These are phyloP conservation scores for Erpobdella octoculata DNA, from an alignment of 2,888 invertebrate genomes.

Conservation along the genomic window DNA sequence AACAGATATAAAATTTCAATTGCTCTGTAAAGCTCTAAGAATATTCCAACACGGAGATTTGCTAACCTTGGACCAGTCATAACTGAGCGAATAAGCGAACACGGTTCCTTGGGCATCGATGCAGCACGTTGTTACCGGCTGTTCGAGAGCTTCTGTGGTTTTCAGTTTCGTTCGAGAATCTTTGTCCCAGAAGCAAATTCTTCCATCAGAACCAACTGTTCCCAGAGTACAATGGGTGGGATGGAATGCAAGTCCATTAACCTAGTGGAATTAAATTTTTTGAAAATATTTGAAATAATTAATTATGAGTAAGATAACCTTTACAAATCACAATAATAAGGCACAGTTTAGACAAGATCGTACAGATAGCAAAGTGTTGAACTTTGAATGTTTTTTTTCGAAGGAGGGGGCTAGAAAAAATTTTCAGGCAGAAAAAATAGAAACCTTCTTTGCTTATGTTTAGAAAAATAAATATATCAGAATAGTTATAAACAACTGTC, in stretches of 20 bases:
- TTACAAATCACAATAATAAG: too few species aligned
- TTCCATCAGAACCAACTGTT: slow-evolving; percentile 91
- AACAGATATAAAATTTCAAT: background rate
- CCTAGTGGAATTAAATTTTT: slow-evolving; percentile 55
- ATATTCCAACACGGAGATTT: background rate
- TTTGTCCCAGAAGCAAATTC: slow-evolving; percentile 96
- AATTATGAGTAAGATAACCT: too few species aligned
- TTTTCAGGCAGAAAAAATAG: too few species aligned
- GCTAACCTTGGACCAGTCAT: slow-evolving; percentile 92
- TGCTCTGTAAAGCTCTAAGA: background rate
- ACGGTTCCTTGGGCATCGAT: slow-evolving; percentile 94
- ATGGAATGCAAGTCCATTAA: slow-evolving; percentile 93
- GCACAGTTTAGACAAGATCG: too few species aligned
- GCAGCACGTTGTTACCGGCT: slow-evolving; percentile 81
- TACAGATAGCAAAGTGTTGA: too few species aligned
- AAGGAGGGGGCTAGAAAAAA: too few species aligned
- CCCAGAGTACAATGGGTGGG: slow-evolving; percentile 91
- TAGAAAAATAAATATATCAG: background rate
- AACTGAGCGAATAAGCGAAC: slow-evolving; percentile 92
- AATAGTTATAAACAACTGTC: background rate
- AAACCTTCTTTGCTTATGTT: too few species aligned
- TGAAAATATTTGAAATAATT: too few species aligned
- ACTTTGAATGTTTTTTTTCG: too few species aligned
- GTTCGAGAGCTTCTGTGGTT: slow-evolving; percentile 87
- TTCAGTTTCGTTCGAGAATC: slow-evolving; percentile 95